Evolutionary conservation across 2,888 invertebrate species (phyloP).

Genomic region (Ametastegia equiseti): DNA sequence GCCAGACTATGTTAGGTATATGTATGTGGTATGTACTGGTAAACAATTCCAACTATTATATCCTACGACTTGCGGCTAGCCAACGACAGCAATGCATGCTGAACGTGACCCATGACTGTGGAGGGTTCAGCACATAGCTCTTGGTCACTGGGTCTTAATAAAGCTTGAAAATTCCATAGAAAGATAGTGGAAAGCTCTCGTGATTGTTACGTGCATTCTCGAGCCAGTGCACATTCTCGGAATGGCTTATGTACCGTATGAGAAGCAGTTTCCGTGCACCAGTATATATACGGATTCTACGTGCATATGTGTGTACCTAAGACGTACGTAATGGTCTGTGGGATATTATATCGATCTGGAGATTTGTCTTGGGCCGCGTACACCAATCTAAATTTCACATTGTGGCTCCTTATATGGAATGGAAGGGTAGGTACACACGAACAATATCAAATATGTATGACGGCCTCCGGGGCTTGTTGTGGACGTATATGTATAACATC

Average conservation of each 20-base stretch:
- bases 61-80: too few species aligned
- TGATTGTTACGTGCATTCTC: not conserved
- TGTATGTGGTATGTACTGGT: too few species aligned
- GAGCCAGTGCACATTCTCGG: not conserved
- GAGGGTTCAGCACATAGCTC: too few species aligned
- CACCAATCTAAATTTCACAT: not conserved
- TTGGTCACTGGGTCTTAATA: not conserved
- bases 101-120: too few species aligned
- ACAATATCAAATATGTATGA: not conserved
- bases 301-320: not conserved
- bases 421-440: not conserved
- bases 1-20: too few species aligned
- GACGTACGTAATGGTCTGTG: too few species aligned
- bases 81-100: too few species aligned
- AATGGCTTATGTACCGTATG: not conserved
- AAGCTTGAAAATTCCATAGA: too few species aligned
- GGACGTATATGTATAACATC: not conserved
- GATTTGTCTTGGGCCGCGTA: not conserved
- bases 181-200: too few species aligned
- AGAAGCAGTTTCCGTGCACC: not conserved
- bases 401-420: not conserved
- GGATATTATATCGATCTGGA: not conserved
- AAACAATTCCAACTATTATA: too few species aligned
- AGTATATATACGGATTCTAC: not conserved
- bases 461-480: not conserved